Evolutionary conservation across 2,113 vertebrate genomes (phyloP).

Genomic region (Crotalus tigris): DNA sequence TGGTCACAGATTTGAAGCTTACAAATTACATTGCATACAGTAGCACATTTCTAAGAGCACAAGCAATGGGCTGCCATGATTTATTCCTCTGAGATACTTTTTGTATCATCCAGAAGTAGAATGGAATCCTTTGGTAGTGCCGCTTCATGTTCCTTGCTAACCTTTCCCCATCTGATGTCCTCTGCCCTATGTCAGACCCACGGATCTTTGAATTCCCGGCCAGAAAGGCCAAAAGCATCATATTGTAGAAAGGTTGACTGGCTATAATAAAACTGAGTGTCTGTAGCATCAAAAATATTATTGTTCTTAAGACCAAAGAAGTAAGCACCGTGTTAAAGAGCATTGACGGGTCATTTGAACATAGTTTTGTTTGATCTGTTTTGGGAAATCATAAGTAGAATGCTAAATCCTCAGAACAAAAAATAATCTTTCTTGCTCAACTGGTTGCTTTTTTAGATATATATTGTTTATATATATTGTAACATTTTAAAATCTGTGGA

Average conservation of each 20-base stretch:
- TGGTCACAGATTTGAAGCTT: slow-evolving; percentile 27
- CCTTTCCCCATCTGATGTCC: neutral
- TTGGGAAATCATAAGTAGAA: neutral
- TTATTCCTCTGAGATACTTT: slow-evolving; percentile 33
- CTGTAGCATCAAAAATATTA: neutral
- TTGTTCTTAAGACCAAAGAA: neutral
- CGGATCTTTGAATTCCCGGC: neutral
- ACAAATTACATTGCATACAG: slow-evolving; percentile 43
- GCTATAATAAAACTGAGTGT: neutral
- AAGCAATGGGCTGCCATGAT: slow-evolving; percentile 34
- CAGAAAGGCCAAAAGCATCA: neutral
- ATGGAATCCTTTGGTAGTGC: neutral
- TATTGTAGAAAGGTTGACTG: neutral
- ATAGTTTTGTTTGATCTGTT: neutral
- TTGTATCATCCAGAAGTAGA: slow-evolving; percentile 25
- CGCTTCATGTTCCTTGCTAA: neutral
- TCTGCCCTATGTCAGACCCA: neutral
- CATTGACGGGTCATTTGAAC: neutral
- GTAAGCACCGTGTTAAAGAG: neutral
- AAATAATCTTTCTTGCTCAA: neutral
- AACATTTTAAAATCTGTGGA: slow-evolving; percentile 33
- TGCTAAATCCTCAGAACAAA: neutral
- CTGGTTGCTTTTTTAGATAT: neutral
- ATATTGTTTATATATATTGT: slow-evolving; percentile 11
- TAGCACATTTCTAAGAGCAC: slow-evolving; percentile 32